These are phyloP conservation scores for Rhingia rostrata DNA, from an alignment of 2,888 invertebrate genomes.

Conservation along the genomic window DNA sequence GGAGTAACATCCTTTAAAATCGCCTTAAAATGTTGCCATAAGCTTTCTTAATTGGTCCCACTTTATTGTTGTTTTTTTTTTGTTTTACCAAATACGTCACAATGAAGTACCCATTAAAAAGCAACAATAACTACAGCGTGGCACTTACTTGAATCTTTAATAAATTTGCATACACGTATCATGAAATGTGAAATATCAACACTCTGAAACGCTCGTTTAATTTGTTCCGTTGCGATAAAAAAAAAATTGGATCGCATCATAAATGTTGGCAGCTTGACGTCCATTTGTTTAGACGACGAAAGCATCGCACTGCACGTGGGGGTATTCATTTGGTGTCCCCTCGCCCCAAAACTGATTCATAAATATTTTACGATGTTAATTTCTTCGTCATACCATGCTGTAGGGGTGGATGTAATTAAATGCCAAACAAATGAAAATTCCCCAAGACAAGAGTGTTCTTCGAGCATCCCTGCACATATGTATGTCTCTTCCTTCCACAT, in stretches of 20 bases:
- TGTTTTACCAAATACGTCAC: not conserved
- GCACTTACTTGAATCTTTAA: not conserved
- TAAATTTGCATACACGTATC: conserved; percentile 16
- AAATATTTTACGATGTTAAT: conserved; percentile 59
- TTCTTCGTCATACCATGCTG: conserved; percentile 3
- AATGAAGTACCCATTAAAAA: not conserved
- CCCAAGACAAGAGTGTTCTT: not conserved
- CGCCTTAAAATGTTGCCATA: too few species aligned
- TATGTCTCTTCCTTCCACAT: conserved; percentile 1
- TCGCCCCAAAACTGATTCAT: conserved; percentile 28
- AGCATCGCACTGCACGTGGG: not conserved
- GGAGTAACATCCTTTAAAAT: too few species aligned
- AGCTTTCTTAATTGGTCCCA: too few species aligned
- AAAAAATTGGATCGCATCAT: conserved; percentile 30
- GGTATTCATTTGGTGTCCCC: not conserved
- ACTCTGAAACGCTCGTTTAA: conserved; percentile 16
- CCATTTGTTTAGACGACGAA: conserved; percentile 8
- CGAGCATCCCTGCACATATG: not conserved
- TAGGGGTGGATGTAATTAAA: conserved; percentile 40
- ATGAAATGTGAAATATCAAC: conserved; percentile 22
- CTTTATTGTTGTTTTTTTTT: too few species aligned
- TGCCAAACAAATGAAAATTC: conserved; percentile 43
- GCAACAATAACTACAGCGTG: not conserved
- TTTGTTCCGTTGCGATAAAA: conserved; percentile 3
- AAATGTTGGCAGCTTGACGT: conserved; percentile 16